These are phyloP conservation scores for Bombyx mori DNA, from an alignment of 1,140 invertebrate genomes.

Conservation along the genomic window DNA sequence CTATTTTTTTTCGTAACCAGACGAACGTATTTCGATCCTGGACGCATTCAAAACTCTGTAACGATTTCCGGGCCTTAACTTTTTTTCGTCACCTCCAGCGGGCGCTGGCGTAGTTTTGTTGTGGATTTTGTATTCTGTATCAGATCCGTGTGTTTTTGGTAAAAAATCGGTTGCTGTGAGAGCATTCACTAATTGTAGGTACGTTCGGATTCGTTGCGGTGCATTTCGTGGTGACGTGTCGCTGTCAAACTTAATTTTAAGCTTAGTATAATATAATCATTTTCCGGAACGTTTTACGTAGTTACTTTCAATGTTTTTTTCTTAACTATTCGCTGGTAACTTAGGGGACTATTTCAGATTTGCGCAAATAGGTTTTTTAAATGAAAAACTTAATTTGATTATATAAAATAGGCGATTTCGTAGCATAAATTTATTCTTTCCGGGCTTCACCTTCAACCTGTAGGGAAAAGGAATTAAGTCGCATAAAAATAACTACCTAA, in stretches of 20 bases:
- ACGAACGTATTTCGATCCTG: conserved; percentile 34
- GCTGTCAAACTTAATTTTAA: neutral
- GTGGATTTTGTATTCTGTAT: conserved; percentile 20
- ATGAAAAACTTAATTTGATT: too few species aligned
- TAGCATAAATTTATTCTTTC: too few species aligned
- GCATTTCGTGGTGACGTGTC: conserved; percentile 30
- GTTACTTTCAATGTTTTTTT: too few species aligned
- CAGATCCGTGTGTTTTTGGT: conserved; percentile 49
- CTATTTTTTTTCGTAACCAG: conserved; percentile 36
- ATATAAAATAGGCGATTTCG: too few species aligned
- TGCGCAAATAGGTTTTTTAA: too few species aligned
- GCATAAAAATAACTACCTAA: too few species aligned
- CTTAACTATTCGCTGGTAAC: too few species aligned
- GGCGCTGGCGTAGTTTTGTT: conserved; percentile 28
- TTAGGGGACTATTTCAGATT: too few species aligned
- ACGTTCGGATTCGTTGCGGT: conserved; percentile 51
- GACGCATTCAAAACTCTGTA: conserved; percentile 39
- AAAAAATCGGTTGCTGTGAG: conserved; percentile 38
- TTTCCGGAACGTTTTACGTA: too few species aligned
- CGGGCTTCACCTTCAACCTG: too few species aligned
- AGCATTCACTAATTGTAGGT: conserved; percentile 54
- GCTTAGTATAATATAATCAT: neutral
- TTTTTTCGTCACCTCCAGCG: conserved; percentile 36
- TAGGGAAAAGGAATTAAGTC: too few species aligned
- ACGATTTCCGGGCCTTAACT: conserved; percentile 44